Conservation (phyloP, 1,140 invertebrate genomes). For the Spodoptera litura region DNA sequence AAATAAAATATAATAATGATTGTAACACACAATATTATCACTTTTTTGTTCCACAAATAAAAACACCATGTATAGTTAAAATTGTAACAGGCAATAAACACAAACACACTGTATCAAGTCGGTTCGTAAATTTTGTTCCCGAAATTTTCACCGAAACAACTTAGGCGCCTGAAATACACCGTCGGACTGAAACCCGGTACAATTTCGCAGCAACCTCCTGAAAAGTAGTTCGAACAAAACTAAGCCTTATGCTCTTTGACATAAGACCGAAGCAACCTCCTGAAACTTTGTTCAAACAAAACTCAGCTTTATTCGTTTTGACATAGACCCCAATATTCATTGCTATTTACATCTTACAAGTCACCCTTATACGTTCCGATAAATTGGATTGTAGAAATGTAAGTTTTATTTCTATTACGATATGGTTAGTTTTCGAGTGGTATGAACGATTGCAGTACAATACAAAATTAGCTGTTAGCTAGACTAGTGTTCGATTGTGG, state of each 20-base stretch:
- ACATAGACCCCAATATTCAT: no score
- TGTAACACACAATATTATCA: neutral
- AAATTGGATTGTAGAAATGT: neutral
- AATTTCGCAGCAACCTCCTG: neutral
- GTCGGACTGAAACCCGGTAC: neutral
- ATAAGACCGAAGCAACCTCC: neutral
- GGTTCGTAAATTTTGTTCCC: neutral
- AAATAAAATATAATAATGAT: neutral
- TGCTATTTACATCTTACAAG: neutral
- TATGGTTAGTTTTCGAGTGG: neutral
- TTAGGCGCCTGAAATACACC: neutral
- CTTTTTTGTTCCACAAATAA: neutral
- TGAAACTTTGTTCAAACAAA: neutral
- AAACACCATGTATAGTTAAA: neutral
- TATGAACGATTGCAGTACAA: neutral
- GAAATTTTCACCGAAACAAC: slow-evolving; percentile 8
- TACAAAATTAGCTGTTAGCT: slow-evolving; percentile 2
- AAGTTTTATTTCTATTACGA: neutral
- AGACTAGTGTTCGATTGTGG: slow-evolving; percentile 4
- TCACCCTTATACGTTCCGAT: slow-evolving; percentile 1
- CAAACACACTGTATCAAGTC: slow-evolving; percentile 1
- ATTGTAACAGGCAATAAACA: neutral
- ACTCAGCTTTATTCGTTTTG: neutral
- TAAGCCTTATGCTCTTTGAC: neutral
- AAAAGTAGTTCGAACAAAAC: neutral